Evolutionary conservation across 2,888 invertebrate genomes (phyloP).

Genomic region (Catocala fraxini): DNA sequence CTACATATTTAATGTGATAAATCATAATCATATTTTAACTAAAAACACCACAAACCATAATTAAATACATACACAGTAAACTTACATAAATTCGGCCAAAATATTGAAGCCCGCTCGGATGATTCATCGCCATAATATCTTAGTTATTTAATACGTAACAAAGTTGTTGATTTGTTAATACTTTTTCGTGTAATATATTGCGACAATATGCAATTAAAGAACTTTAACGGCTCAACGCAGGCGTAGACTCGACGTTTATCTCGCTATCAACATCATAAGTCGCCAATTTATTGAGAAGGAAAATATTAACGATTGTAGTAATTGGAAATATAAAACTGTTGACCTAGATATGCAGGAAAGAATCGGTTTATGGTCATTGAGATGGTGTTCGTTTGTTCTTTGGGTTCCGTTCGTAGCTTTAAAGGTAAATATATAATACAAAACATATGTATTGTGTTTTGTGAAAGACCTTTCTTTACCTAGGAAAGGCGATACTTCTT

Average conservation of each 20-base stretch:
- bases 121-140: constrained; percentile 26
- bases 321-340: constrained; percentile 21
- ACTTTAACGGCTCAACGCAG: constrained; percentile 19
- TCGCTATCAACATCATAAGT: constrained; percentile 13
- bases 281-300: constrained; percentile 18
- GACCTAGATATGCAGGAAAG: constrained; percentile 6
- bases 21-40: too few species aligned
- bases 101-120: constrained; percentile 16
- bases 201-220: constrained; percentile 32
- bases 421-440: too few species aligned
- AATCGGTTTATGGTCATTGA: constrained; percentile 5
- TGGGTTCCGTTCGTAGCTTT: too few species aligned
- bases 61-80: constrained; percentile 8
- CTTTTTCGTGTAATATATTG: constrained; percentile 26
- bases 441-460: too few species aligned
- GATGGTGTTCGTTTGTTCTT: not conserved
- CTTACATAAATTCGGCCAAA: not conserved
- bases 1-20: too few species aligned
- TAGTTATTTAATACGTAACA: constrained; percentile 26
- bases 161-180: constrained; percentile 25
- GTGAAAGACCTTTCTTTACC: too few species aligned
- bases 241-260: constrained; percentile 7
- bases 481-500: too few species aligned
- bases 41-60: not conserved
- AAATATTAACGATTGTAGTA: constrained; percentile 20